phyloP scores from a whole-genome alignment of 2,797 vertebrate species.

The Liparis tanakae region DNA sequence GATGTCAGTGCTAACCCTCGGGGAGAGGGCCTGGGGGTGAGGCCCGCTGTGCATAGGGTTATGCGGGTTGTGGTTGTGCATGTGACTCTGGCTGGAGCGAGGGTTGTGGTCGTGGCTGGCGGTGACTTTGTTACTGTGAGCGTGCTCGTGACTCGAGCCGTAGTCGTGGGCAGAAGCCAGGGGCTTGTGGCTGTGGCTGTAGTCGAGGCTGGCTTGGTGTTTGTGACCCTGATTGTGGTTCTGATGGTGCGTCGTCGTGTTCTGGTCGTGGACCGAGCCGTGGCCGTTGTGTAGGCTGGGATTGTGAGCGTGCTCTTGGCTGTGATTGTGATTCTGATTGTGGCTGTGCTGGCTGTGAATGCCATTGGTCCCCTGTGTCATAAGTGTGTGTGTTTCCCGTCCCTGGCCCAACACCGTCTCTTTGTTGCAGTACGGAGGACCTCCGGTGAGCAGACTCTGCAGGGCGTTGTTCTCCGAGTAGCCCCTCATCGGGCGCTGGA shows the following conservation, averaged over 20 bases:
- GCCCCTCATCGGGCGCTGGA: conserved; percentile 88
- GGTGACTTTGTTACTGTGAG: conserved; percentile 68
- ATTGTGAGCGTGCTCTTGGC: conserved; percentile 74
- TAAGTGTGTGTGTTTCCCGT: conserved; percentile 89
- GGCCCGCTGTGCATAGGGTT: conserved; percentile 71
- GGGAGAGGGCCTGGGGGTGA: conserved; percentile 78
- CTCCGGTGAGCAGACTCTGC: conserved; percentile 92
- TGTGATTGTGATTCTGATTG: conserved; percentile 78
- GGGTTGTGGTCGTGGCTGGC: conserved; percentile 73
- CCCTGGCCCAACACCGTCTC: conserved; percentile 92
- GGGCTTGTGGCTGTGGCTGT: conserved; percentile 77
- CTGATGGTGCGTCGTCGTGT: conserved; percentile 72
- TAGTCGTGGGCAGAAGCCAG: conserved; percentile 80
- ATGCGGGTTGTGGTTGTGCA: conserved; percentile 71
- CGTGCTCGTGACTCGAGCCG: conserved; percentile 69
- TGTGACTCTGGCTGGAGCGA: conserved; percentile 78
- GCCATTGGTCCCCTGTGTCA: conserved; percentile 86
- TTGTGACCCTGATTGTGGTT: conserved; percentile 78
- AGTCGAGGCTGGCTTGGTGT: conserved; percentile 74
- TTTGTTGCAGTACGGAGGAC: conserved; percentile 90
- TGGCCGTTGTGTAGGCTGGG: conserved; percentile 78
- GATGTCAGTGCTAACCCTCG: conserved; percentile 76
- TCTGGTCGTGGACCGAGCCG: conserved; percentile 83
- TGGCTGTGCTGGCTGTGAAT: conserved; percentile 75
- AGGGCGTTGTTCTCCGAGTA: conserved; percentile 95